Percentiles rank a stretch among this genome's conserved stretches.
phyloP scores from a whole-genome alignment of 2,888 invertebrate species.

The Andricus curvator region DNA sequence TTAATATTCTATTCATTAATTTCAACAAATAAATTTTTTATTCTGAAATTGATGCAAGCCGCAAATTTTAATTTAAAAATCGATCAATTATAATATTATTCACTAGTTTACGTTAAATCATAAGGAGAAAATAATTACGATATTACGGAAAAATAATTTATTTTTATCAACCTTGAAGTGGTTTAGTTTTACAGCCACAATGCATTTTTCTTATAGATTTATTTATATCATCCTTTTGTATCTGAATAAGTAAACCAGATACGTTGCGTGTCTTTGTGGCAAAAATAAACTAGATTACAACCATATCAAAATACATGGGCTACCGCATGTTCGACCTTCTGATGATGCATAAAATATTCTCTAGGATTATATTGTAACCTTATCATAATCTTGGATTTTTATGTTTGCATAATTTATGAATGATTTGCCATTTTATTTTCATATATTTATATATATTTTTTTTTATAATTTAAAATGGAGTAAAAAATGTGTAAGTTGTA shows the following conservation, averaged over 20 bases:
- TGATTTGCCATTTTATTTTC: too few species aligned
- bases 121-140: not conserved
- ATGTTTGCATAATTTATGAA: too few species aligned
- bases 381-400: too few species aligned
- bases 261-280: not conserved
- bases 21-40: not conserved
- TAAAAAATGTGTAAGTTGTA: too few species aligned
- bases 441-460: too few species aligned
- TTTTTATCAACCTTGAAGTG: not conserved
- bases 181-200: conserved; percentile 33
- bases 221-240: not conserved
- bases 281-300: conserved; percentile 33
- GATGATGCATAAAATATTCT: not conserved
- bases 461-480: not conserved
- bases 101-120: not conserved
- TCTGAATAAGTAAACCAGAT: not conserved
- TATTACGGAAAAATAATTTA: not conserved
- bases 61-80: too few species aligned
- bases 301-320: conserved; percentile 15
- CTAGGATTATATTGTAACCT: not conserved
- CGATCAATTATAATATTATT: not conserved
- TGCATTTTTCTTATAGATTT: not conserved
- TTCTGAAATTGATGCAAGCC: too few species aligned
- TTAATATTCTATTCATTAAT: not conserved
- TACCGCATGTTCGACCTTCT: conserved; percentile 19